Evolutionary conservation across 2,888 invertebrate species (phyloP).

Genomic region (Caenorhabditis sulstoni): DNA sequence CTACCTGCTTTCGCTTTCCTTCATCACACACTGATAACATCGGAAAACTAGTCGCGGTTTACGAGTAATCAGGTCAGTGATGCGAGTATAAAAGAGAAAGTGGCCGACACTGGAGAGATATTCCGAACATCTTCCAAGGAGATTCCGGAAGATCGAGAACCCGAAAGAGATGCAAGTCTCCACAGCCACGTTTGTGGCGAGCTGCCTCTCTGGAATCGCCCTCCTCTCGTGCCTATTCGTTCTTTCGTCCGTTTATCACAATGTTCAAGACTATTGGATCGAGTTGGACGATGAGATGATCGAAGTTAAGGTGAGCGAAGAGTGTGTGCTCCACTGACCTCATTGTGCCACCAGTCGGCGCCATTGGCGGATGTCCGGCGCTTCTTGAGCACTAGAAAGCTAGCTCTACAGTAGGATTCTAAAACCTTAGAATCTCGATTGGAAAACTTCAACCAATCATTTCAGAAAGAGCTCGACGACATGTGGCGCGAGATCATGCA

Average conservation of each 20-base stretch:
- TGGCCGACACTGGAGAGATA: background rate
- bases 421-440: too few species aligned
- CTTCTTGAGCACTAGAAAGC: too few species aligned
- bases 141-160: too few species aligned
- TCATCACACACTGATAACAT: conserved; percentile 20
- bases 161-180: conserved; percentile 61
- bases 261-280: conserved; percentile 64
- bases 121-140: background rate
- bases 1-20: conserved; percentile 1
- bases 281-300: conserved; percentile 67
- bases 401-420: too few species aligned
- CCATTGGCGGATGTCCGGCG: too few species aligned
- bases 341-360: too few species aligned
- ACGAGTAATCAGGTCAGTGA: conserved; percentile 42
- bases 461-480: conserved; percentile 55
- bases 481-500: conserved; percentile 64
- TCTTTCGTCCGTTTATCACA: conserved; percentile 58
- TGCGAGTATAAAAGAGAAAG: conserved; percentile 45
- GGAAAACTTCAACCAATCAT: too few species aligned
- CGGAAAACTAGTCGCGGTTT: conserved; percentile 9
- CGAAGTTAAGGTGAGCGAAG: conserved; percentile 46
- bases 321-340: too few species aligned
- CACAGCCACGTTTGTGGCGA: conserved; percentile 63
- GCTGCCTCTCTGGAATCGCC: conserved; percentile 62
- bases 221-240: conserved; percentile 58